phyloP scores from a whole-genome alignment of 2,888 invertebrate genomes.

The Oscheius sp. region DNA sequence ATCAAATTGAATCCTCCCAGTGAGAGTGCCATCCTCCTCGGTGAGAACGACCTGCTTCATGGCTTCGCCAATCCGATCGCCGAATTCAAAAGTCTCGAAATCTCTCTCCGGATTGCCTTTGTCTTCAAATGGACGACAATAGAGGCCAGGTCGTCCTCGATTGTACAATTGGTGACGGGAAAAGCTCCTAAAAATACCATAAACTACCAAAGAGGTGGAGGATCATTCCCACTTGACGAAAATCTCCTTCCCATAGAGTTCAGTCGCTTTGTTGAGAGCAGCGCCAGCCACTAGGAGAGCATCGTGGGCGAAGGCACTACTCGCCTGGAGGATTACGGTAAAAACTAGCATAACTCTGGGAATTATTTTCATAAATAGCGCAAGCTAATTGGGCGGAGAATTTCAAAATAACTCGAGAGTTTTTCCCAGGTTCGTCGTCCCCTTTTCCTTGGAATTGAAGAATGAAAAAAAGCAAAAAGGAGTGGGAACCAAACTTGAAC shows the following conservation, averaged over 20 bases:
- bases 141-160: conserved; percentile 50
- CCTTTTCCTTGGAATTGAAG: too few species aligned
- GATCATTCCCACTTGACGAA: conserved; percentile 44
- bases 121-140: conserved; percentile 56
- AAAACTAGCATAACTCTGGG: too few species aligned
- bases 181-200: conserved; percentile 44
- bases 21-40: conserved; percentile 61
- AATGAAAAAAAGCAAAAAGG: too few species aligned
- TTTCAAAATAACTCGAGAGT: too few species aligned
- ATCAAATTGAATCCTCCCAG: conserved; percentile 68
- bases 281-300: conserved; percentile 55
- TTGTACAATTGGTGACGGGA: conserved; percentile 50
- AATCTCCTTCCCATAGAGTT: conserved; percentile 39
- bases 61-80: conserved; percentile 46
- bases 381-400: too few species aligned
- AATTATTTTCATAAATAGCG: too few species aligned
- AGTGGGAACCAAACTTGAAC: too few species aligned
- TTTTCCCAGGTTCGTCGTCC: too few species aligned
- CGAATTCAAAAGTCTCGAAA: conserved; percentile 54
- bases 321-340: conserved; percentile 39
- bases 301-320: conserved; percentile 59
- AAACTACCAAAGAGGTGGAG: too few species aligned
- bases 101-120: conserved; percentile 32
- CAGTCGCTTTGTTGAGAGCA: conserved; percentile 43
- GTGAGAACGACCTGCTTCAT: conserved; percentile 53